Percentiles rank a stretch among this genome's conserved stretches.
These are phyloP conservation scores for Noctua comes DNA, from an alignment of 2,888 invertebrate species.

Conservation along the genomic window DNA sequence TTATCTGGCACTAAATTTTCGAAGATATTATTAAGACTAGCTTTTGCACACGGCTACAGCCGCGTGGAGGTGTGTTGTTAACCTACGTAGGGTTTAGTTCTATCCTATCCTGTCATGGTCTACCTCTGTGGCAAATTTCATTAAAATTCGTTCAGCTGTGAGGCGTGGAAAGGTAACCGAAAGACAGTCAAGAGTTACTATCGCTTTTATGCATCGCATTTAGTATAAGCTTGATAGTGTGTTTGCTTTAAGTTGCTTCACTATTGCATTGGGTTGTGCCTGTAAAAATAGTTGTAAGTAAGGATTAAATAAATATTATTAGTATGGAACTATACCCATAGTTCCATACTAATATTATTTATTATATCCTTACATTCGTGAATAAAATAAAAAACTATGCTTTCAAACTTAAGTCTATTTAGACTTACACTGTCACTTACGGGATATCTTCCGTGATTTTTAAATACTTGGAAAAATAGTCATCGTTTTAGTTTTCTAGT, in stretches of 20 bases:
- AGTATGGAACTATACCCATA: background rate
- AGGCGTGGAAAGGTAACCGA: background rate
- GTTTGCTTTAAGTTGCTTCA: too few relatives aligned
- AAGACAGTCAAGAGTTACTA: background rate
- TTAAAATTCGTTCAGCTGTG: background rate
- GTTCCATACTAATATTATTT: too few relatives aligned
- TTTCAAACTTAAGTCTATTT: background rate
- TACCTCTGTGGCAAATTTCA: background rate
- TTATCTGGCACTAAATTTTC: conserved; percentile 28
- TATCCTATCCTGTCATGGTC: background rate
- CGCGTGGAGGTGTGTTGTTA: background rate
- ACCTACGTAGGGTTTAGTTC: background rate
- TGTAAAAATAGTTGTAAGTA: too few relatives aligned
- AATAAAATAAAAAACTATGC: background rate
- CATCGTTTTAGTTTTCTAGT: background rate
- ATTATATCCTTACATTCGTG: background rate
- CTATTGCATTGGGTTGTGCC: too few relatives aligned
- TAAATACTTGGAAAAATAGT: background rate
- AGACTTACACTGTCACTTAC: background rate
- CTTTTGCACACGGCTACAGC: background rate
- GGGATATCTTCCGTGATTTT: background rate
- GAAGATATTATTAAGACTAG: background rate
- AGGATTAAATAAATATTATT: too few relatives aligned
- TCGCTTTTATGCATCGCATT: too few relatives aligned
- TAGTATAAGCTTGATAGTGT: too few relatives aligned